Percentiles rank a stretch among this genome's conserved stretches.
These are phyloP conservation scores for Troilus luridus DNA, from an alignment of 2,888 invertebrate species.

Conservation along the genomic window DNA sequence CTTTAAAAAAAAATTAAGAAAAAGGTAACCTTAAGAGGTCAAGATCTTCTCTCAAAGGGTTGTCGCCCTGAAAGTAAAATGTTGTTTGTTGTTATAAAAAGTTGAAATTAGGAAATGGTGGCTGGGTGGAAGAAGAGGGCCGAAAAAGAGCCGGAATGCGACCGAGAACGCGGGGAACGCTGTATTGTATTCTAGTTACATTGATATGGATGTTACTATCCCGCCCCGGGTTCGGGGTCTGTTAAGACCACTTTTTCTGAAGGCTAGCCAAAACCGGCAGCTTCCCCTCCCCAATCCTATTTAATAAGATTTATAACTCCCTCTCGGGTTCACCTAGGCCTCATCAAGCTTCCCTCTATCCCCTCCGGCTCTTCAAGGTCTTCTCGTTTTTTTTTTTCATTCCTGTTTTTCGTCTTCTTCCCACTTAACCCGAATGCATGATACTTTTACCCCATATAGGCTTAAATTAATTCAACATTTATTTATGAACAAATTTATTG, in stretches of 20 bases:
- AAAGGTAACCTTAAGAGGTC: conserved; percentile 6
- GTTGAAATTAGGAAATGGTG: conserved; percentile 30
- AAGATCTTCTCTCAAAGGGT: not conserved
- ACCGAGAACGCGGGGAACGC: conserved; percentile 34
- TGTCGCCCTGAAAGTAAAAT: conserved; percentile 37
- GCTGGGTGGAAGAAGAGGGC: not conserved
- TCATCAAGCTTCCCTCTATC: not conserved
- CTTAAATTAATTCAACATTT: not conserved
- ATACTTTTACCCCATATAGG: not conserved
- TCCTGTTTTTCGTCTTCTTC: not conserved
- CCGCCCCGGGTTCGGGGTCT: not conserved
- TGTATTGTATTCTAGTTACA: conserved; percentile 54
- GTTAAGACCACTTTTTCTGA: conserved; percentile 53
- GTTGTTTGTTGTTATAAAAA: conserved; percentile 18
- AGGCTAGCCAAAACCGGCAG: conserved; percentile 40
- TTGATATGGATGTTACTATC: conserved; percentile 56
- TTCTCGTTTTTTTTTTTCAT: not conserved
- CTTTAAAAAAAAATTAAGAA: not conserved
- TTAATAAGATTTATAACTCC: conserved; percentile 51
- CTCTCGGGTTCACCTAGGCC: conserved; percentile 16
- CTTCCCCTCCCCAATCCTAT: not conserved
- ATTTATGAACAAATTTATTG: too few species aligned
- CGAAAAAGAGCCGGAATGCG: conserved; percentile 17
- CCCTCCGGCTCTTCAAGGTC: not conserved
- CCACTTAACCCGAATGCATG: not conserved